A percentile compares a stretch with the other conserved stretches of the same genome.
phyloP scores from a whole-genome alignment of 2,797 vertebrate species.

The Liparis tanakae region DNA sequence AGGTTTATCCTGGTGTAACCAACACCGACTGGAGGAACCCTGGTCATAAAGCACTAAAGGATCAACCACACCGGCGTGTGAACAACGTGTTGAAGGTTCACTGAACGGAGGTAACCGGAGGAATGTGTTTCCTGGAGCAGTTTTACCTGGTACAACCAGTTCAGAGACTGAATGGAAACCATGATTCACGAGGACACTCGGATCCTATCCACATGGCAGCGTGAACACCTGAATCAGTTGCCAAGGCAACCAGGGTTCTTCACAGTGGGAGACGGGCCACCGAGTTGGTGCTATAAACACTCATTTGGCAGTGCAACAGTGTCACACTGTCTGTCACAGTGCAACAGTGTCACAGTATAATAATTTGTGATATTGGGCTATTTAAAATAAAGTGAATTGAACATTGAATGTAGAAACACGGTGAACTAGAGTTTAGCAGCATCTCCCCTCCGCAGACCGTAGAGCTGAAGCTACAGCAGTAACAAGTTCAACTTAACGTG shows the following conservation, averaged over 20 bases:
- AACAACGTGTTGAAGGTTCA: not conserved
- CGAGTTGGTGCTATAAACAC: not conserved
- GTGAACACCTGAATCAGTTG: not conserved
- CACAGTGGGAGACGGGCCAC: not conserved
- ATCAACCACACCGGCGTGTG: not conserved
- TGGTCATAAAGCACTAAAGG: not conserved
- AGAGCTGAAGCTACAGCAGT: not conserved
- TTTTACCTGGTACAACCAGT: not conserved
- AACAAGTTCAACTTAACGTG: not conserved
- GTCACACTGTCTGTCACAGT: too few relatives aligned
- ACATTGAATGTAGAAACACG: not conserved
- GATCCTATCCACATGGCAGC: not conserved
- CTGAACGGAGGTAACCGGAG: not conserved
- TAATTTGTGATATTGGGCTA: too few relatives aligned
- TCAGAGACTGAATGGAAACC: not conserved
- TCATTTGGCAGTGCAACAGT: not conserved
- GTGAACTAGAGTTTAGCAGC: not conserved
- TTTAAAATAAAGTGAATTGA: too few relatives aligned
- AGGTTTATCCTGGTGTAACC: not conserved
- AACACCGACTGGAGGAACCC: not conserved
- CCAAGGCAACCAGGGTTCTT: not conserved
- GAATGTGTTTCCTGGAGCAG: too few relatives aligned
- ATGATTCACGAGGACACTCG: not conserved
- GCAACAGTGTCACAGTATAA: too few relatives aligned
- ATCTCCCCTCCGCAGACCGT: not conserved